Evolutionary conservation across 2,113 vertebrate species (phyloP).

Genomic region (Eclectus roratus): DNA sequence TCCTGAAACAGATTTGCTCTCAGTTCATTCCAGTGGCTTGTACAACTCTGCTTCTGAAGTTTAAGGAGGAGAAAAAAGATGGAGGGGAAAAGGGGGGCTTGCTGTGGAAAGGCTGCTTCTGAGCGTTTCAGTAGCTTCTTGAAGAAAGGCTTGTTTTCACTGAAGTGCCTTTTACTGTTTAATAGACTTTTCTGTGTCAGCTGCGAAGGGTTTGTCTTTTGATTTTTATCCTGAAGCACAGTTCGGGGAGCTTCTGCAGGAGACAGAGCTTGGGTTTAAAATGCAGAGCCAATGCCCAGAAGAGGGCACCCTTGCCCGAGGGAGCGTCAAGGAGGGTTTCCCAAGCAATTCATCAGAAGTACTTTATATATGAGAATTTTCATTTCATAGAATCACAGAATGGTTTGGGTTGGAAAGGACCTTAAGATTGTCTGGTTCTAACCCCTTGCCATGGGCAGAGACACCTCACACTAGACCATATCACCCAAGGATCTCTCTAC

Average conservation of each 20-base stretch:
- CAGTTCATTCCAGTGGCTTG: background rate
- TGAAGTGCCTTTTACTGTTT: background rate
- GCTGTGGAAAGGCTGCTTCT: background rate
- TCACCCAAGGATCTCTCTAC: background rate
- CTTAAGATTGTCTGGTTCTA: background rate
- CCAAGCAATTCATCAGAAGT: fast-evolving
- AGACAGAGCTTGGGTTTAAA: background rate
- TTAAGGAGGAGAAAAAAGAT: background rate
- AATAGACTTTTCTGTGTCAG: background rate
- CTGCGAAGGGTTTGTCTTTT: background rate
- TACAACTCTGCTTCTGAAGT: background rate
- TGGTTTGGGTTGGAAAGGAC: background rate
- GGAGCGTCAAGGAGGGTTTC: background rate
- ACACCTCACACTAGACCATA: background rate
- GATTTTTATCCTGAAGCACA: fast-evolving
- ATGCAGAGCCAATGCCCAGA: background rate
- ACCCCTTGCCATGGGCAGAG: background rate
- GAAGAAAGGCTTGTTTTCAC: background rate
- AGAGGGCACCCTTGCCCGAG: background rate
- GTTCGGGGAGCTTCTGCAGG: background rate
- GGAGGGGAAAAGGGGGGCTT: background rate
- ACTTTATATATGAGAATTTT: fast-evolving
- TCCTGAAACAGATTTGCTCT: background rate
- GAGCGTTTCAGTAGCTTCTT: background rate
- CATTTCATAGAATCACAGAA: background rate